These are phyloP conservation scores for Brachionus paranguensis DNA, from an alignment of 1,140 invertebrate genomes.

Conservation along the genomic window DNA sequence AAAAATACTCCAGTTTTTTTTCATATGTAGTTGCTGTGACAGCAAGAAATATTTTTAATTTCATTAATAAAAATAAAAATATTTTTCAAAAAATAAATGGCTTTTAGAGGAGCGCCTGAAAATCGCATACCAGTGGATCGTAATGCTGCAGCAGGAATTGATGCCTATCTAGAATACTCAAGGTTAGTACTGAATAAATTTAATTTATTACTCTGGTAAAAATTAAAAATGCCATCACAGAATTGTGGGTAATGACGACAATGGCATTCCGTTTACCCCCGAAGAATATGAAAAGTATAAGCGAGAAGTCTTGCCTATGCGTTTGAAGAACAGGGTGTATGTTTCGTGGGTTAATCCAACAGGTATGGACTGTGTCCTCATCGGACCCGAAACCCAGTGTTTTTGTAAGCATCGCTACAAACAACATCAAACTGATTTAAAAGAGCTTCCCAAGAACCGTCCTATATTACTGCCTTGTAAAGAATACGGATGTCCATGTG, in stretches of 20 bases:
- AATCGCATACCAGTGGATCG: not conserved
- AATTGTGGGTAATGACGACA: constrained; percentile 57
- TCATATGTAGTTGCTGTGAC: constrained; percentile 19
- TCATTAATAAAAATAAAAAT: not conserved
- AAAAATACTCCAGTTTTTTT: not conserved
- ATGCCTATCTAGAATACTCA: constrained; percentile 52
- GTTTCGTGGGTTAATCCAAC: constrained; percentile 48
- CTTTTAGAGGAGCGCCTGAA: constrained; percentile 27
- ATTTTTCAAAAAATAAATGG: constrained; percentile 7
- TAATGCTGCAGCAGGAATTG: constrained; percentile 47
- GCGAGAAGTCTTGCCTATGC: constrained; percentile 41
- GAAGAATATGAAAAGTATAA: constrained; percentile 57
- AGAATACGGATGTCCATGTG: constrained; percentile 50
- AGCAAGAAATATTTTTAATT: constrained; percentile 12
- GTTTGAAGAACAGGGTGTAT: constrained; percentile 51
- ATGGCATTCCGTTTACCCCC: constrained; percentile 52
- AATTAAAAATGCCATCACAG: constrained; percentile 43
- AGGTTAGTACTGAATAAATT: constrained; percentile 43
- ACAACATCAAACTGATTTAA: constrained; percentile 55
- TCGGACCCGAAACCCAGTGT: constrained; percentile 56
- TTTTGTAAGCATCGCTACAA: constrained; percentile 56
- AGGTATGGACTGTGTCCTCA: constrained; percentile 56
- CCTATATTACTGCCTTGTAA: constrained; percentile 52
- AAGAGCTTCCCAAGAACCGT: constrained; percentile 46
- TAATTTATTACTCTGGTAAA: not conserved